Conservation (phyloP, 2,113 vertebrate genomes). For the Elgaria multicarinata region DNA sequence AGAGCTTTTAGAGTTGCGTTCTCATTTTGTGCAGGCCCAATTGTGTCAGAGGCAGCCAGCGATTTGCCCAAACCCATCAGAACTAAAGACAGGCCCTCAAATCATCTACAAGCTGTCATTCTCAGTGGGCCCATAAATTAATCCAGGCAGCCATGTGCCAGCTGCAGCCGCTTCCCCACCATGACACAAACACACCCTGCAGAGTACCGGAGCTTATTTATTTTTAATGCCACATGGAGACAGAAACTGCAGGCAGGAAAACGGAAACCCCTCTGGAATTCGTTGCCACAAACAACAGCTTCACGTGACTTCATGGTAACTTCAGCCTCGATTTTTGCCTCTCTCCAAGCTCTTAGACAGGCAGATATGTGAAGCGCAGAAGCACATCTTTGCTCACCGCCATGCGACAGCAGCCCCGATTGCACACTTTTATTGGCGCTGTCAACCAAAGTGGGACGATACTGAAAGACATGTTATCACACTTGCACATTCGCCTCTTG, state of each 20-base stretch:
- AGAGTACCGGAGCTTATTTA: neutral
- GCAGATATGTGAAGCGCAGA: neutral
- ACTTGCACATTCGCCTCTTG: neutral
- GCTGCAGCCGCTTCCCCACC: too few relatives aligned
- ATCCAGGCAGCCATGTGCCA: neutral
- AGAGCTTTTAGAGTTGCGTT: neutral
- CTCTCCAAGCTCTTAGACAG: neutral
- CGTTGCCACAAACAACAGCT: neutral
- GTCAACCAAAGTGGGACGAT: neutral
- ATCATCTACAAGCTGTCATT: neutral
- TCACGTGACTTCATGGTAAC: neutral
- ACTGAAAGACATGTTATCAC: neutral
- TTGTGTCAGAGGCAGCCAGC: neutral
- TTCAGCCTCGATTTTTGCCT: neutral
- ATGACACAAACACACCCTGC: neutral
- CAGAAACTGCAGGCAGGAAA: neutral
- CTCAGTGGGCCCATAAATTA: neutral
- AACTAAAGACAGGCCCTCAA: neutral
- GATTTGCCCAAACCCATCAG: neutral
- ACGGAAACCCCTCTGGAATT: neutral
- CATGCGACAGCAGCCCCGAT: neutral
- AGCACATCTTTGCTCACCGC: neutral
- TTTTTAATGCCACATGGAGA: neutral
- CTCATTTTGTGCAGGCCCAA: neutral
- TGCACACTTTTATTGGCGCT: neutral